Base-by-base conservation (phyloP, 2,113 vertebrate genomes). In the Rhynchomys soricoides region DNA sequence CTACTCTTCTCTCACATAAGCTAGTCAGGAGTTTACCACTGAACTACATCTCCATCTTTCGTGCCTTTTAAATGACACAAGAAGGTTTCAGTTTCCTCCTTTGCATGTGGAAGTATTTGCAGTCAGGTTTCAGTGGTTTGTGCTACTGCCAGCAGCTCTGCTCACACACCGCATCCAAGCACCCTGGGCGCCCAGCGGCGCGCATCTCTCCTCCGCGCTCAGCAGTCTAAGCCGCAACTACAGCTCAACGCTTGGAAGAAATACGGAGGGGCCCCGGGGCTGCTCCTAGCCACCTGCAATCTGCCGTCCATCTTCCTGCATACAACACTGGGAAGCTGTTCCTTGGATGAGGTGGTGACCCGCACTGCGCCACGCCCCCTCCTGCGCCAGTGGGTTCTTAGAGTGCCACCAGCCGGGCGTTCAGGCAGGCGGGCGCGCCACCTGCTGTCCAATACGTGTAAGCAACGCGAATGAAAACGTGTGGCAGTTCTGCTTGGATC, bases 401-500 rank as follows among this genome's bases (percentile, higher is more conserved):
- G 37, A 71, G 26, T 3, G 1, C 26, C 4, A 5, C 64, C 2
- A 4, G 16, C 37, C 6, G 1, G 16, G 22, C 11, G 7, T 26
- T 50, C 52, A 89, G 31, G 55, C 48, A 52, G 94, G 40, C 62
- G 40, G 73, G 29, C 21, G 91, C 94, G 97, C 97, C 96, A 77
- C 92, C 97, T 97, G 96, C 96, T 68, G 97, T 62, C 87, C 93
- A 74, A 10, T 0, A 26, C 21, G 31, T 66, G 34, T 24, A 40
- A 78, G 55, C 31, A 12, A 68, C 31, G 3, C 8, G 43, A 82
- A 37, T 10, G 40, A 16, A 48, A 5, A 68, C 13, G 15, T 4
- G n/a, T 29, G 52, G 15, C 85, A 52, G 29, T 59, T 89, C 74
- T 17, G 29, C 37, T 15, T 13, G 68, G 11, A 48, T 24, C 4